Evolutionary conservation across 1,140 invertebrate species (phyloP).

Genomic region (Megalopta genalis): DNA sequence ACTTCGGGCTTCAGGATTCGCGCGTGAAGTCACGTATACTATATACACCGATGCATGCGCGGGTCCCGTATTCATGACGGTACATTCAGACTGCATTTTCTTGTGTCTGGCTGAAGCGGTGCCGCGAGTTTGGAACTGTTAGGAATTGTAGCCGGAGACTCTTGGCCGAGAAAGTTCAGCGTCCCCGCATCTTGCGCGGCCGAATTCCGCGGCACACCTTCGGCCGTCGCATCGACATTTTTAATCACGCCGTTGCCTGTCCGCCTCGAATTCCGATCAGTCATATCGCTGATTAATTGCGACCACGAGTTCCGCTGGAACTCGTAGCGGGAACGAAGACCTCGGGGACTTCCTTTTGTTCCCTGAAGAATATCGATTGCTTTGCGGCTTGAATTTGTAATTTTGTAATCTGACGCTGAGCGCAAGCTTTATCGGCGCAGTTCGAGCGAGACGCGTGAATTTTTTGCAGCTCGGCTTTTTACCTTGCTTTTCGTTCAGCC

Average conservation of each 20-base stretch:
- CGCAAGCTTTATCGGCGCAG: too few species aligned
- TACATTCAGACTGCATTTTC: conserved; percentile 42
- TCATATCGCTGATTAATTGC: background rate
- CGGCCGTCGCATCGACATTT: conserved; percentile 6
- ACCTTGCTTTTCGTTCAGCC: too few species aligned
- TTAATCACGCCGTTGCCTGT: conserved; percentile 13
- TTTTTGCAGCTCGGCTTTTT: too few species aligned
- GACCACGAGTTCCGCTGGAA: too few species aligned
- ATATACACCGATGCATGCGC: conserved; percentile 8
- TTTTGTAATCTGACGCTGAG: too few species aligned
- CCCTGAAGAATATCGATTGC: too few species aligned
- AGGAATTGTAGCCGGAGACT: conserved; percentile 9
- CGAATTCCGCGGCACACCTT: background rate
- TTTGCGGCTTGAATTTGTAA: too few species aligned
- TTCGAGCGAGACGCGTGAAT: too few species aligned
- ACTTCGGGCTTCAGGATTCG: conserved; percentile 31
- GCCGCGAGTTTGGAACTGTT: conserved; percentile 43
- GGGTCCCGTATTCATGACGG: conserved; percentile 12
- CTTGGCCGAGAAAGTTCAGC: conserved; percentile 35
- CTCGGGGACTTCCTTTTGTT: too few species aligned
- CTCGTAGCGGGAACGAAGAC: too few species aligned
- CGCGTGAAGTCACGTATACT: conserved; percentile 39
- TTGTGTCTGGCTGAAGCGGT: conserved; percentile 41
- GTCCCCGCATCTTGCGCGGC: conserved; percentile 8
- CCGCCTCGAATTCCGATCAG: background rate